Evolutionary conservation across 1,140 invertebrate species (phyloP), one percentile per base, ranked within the genome.

Genomic region (Listronotus oregonensis): DNA sequence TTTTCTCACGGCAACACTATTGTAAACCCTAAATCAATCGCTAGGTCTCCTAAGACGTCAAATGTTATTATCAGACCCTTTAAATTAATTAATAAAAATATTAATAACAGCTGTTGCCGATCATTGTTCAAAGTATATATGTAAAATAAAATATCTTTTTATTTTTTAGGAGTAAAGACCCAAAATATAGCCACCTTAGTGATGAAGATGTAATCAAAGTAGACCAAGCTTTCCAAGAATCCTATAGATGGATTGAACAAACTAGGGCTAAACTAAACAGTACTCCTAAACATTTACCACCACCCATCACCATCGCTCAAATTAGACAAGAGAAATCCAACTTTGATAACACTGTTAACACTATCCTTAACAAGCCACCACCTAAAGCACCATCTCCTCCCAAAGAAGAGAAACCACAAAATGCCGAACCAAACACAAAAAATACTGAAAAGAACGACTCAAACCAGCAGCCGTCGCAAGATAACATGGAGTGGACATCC

Each of bases 291-390:
- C 85, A 87, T 71, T 78, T 86, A 73, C 80, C 87, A 78, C 89
- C 93, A 43, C 85, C 89, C 9, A 83, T 95, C 59, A 88, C 89
- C 64, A 83, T 87, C n/a, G 84, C 86, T 37, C 87, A 93, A 73
- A 90, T 97, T 60, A 83, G 87, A 47, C 80, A 85, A 59, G 89
- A 92, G 76, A 85, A 85, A 8, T 77, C 90, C 85, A 80, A 80
- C 32, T 85, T 95, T 70, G 90, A 94, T 68, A 86, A 74, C 50
- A 82, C 80, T 8, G 86, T 92, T 27, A 85, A 83, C 68, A 88
- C 90, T 1, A 89, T 94, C 63, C 79, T 95, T 44, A 93, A 91
- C 74, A 95, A 94, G 79, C 90, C 91, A 17, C 93, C 93, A 78
- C 93, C 93, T 7, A 91, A 91, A 79, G 82, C 86, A 0, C 81